Conservation (phyloP, 35 echinoderm and acorn worm genomes). For the Eucidaris tribuloides region DNA sequence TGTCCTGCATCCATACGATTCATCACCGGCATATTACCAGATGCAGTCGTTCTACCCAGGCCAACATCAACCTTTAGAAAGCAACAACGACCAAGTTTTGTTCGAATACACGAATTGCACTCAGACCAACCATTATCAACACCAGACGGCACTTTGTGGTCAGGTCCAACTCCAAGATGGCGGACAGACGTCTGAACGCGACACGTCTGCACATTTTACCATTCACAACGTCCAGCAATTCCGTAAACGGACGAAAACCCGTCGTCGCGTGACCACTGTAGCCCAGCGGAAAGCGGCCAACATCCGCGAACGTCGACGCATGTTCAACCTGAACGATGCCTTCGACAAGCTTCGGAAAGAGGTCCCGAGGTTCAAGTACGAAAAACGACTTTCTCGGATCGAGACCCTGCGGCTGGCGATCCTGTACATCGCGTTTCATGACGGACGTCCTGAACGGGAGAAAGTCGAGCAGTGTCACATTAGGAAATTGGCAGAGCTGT, state of each 20-base stretch:
- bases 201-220: not conserved
- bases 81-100: too few relatives aligned
- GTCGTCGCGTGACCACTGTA: conserved; percentile 58
- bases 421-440: conserved; percentile 84
- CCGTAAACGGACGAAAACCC: conserved; percentile 14
- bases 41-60: too few relatives aligned
- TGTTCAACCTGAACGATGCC: conserved; percentile 93
- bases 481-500: too few relatives aligned
- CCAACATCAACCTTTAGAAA: too few relatives aligned
- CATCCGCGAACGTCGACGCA: conserved; percentile 69
- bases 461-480: too few relatives aligned
- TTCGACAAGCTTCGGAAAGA: conserved; percentile 82
- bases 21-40: too few relatives aligned
- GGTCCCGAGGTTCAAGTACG: too few relatives aligned
- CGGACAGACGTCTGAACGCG: not conserved
- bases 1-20: too few relatives aligned
- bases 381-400: conserved; percentile 77
- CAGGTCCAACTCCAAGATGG: not conserved
- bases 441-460: conserved; percentile 41
- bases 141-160: not conserved
- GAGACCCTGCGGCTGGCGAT: conserved; percentile 86
- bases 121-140: too few relatives aligned
- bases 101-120: too few relatives aligned
- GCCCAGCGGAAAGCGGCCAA: conserved; percentile 90
- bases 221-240: not conserved